Evolutionary conservation across 1,140 invertebrate genomes (phyloP).

Genomic region (Drosophila nigromelanica): DNA sequence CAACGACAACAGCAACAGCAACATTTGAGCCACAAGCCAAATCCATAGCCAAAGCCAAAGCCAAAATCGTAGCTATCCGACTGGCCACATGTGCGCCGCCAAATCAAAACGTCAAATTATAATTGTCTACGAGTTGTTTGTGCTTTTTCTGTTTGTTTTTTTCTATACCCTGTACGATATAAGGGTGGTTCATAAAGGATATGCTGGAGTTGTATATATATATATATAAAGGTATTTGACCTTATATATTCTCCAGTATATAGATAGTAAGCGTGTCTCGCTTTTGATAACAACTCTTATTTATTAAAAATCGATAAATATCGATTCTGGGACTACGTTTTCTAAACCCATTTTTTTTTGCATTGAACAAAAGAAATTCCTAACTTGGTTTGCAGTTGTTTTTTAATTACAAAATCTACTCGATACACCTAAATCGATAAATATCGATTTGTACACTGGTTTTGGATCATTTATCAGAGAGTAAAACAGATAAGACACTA

Average conservation of each 20-base stretch:
- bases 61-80: constrained; percentile 32
- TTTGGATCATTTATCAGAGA: too few relatives aligned
- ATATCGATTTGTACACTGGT: too few relatives aligned
- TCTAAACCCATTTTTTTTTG: too few relatives aligned
- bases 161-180: constrained; percentile 1
- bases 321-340: too few relatives aligned
- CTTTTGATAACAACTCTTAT: too few relatives aligned
- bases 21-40: constrained; percentile 31
- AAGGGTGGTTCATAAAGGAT: background rate
- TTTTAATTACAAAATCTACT: too few relatives aligned
- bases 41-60: constrained; percentile 34
- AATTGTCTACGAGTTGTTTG: constrained; percentile 69
- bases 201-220: background rate
- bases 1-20: constrained; percentile 27
- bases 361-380: too few relatives aligned
- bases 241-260: constrained; percentile 17
- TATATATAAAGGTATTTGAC: background rate
- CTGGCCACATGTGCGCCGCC: constrained; percentile 66
- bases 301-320: too few relatives aligned
- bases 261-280: too few relatives aligned
- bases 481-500: too few relatives aligned
- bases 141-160: constrained; percentile 6
- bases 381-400: too few relatives aligned
- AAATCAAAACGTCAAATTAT: constrained; percentile 82
- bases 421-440: too few relatives aligned